phyloP scores from a whole-genome alignment of 2,797 vertebrate species.

The Lepilemur septentrionalis region DNA sequence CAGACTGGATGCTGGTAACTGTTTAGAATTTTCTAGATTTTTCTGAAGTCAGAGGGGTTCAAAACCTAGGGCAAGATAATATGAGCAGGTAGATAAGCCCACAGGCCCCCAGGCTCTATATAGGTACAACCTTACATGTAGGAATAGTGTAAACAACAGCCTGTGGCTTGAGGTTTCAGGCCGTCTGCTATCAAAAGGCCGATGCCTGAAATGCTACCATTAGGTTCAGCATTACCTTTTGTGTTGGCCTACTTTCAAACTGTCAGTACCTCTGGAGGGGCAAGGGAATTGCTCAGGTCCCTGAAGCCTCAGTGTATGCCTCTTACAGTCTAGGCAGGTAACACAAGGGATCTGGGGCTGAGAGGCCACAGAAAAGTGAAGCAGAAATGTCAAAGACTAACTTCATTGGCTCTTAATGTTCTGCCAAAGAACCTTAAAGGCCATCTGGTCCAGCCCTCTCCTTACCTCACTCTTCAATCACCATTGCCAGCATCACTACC shows the following conservation, averaged over 20 bases:
- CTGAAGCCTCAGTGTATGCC: not conserved
- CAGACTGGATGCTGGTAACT: not conserved
- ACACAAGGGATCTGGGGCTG: not conserved
- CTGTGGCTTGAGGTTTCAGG: not conserved
- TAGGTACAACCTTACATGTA: not conserved
- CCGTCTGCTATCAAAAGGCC: not conserved
- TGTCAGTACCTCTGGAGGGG: not conserved
- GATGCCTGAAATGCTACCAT: not conserved
- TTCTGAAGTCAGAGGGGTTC: not conserved
- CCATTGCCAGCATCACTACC: not conserved
- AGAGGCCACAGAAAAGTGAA: not conserved
- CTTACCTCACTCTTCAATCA: not conserved
- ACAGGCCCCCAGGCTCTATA: not conserved
- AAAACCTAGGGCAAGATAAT: not conserved
- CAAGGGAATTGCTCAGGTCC: not conserved
- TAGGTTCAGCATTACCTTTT: not conserved
- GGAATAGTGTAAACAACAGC: not conserved
- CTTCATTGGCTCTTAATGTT: not conserved
- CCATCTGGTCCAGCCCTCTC: not conserved
- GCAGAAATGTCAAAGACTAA: not conserved
- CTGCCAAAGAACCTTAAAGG: not conserved
- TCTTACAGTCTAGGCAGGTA: not conserved
- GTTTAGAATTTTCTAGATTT: slow-evolving; percentile 38
- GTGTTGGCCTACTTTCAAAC: not conserved
- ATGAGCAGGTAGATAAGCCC: not conserved